These are phyloP conservation scores for Hoplodrina ambigua DNA, from an alignment of 2,888 invertebrate species.

Conservation along the genomic window DNA sequence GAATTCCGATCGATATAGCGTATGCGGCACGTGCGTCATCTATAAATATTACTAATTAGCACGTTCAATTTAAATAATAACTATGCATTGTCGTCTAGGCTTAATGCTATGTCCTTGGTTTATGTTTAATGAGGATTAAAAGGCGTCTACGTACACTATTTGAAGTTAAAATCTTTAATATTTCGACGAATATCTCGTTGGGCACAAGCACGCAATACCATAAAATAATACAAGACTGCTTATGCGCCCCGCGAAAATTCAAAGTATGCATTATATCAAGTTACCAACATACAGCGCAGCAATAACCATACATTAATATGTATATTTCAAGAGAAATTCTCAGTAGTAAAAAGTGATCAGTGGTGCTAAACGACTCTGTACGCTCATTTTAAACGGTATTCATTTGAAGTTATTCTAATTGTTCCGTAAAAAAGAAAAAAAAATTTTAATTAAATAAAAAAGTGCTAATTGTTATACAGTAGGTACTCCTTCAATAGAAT, in stretches of 20 bases:
- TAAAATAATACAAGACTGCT: not conserved
- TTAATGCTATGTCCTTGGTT: not conserved
- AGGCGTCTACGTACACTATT: no score
- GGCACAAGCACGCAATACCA: no score
- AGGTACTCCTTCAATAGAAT: constrained; percentile 8
- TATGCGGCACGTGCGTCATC: constrained; percentile 16
- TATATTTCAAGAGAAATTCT: constrained; percentile 55
- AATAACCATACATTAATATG: constrained; percentile 43
- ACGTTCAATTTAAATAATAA: constrained; percentile 25
- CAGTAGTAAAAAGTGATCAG: constrained; percentile 32
- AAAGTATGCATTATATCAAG: constrained; percentile 35
- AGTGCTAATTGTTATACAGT: not conserved
- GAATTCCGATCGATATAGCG: constrained; percentile 30
- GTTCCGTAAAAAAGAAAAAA: constrained; percentile 7
- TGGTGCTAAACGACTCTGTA: constrained; percentile 28
- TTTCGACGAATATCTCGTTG: no score
- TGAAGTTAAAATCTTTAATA: no score
- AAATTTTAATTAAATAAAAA: not conserved
- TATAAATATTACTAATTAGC: constrained; percentile 13
- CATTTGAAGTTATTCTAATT: constrained; percentile 20
- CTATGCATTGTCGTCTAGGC: constrained; percentile 11
- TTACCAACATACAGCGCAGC: constrained; percentile 29
- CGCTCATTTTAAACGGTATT: constrained; percentile 20
- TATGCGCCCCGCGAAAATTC: constrained; percentile 7
- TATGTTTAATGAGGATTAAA: constrained; percentile 3